Conservation (phyloP, 2,888 invertebrate genomes). For the Seira musarum region DNA sequence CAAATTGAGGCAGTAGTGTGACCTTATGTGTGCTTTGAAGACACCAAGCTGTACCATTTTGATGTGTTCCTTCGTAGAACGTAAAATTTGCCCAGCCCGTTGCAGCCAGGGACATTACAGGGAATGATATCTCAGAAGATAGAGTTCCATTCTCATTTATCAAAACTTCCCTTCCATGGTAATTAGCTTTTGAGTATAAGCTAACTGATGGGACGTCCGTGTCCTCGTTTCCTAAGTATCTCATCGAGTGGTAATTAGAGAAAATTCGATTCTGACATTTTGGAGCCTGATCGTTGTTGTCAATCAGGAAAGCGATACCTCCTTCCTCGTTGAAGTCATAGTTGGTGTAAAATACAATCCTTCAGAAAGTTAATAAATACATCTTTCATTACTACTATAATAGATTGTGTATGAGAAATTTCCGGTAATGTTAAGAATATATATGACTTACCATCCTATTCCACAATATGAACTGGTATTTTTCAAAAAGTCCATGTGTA, state of each 20-base stretch:
- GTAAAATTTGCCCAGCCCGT: constrained; percentile 50
- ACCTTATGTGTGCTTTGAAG: constrained; percentile 34
- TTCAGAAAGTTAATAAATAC: background rate
- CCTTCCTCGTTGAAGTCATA: constrained; percentile 42
- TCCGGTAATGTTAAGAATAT: background rate
- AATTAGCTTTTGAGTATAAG: constrained; percentile 48
- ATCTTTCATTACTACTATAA: background rate
- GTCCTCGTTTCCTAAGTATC: constrained; percentile 45
- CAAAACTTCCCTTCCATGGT: constrained; percentile 45
- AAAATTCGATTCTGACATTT: constrained; percentile 46
- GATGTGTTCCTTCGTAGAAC: constrained; percentile 30
- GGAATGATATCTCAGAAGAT: background rate
- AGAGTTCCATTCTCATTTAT: constrained; percentile 31
- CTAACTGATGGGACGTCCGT: constrained; percentile 39
- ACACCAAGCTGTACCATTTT: constrained; percentile 39
- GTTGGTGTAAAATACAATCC: constrained; percentile 47
- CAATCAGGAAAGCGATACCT: constrained; percentile 41
- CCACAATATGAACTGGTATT: constrained; percentile 47
- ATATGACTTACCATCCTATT: constrained; percentile 47
- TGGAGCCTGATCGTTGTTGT: constrained; percentile 28
- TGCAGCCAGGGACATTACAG: constrained; percentile 29
- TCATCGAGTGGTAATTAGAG: constrained; percentile 42
- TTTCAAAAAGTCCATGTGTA: constrained; percentile 35
- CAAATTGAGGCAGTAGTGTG: constrained; percentile 17
- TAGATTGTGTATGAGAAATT: background rate